A percentile compares a stretch with the other conserved stretches of the same genome.
These are phyloP conservation scores for Marcusenius ussheri DNA, from an alignment of 2,113 vertebrate species.

Conservation along the genomic window DNA sequence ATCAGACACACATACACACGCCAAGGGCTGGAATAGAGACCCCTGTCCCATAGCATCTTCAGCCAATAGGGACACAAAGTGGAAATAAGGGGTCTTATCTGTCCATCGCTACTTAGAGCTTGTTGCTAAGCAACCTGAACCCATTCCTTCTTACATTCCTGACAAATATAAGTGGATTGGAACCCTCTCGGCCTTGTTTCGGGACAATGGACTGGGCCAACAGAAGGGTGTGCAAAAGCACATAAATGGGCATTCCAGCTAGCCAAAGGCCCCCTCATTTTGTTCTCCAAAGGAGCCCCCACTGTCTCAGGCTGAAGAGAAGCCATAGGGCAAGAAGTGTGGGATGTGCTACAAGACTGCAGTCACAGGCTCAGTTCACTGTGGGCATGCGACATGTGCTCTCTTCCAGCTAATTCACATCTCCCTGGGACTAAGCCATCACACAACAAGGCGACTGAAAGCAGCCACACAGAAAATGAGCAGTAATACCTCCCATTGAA, in stretches of 20 bases:
- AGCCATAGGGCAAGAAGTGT: not conserved
- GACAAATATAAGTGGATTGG: not conserved
- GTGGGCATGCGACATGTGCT: conserved; percentile 32
- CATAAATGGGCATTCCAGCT: not conserved
- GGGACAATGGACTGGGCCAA: not conserved
- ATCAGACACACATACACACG: not conserved
- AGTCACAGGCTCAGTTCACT: conserved; percentile 27
- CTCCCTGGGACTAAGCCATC: conserved; percentile 40
- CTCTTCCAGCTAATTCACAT: conserved; percentile 36
- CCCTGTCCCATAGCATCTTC: not conserved
- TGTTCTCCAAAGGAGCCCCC: not conserved
- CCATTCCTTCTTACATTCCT: not conserved
- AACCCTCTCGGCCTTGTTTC: not conserved
- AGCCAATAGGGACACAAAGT: not conserved
- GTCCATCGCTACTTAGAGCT: not conserved
- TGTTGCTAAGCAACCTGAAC: not conserved
- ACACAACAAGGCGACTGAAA: conserved; percentile 32
- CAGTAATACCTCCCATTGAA: conserved; percentile 34
- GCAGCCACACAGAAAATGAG: conserved; percentile 31
- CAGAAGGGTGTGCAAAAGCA: not conserved
- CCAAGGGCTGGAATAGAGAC: not conserved
- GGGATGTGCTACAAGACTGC: not conserved
- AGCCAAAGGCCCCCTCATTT: not conserved
- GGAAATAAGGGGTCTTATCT: not conserved
- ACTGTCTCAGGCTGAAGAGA: not conserved